Evolutionary conservation across 2,888 invertebrate species (phyloP).

Genomic region (Mesoligia furuncula): DNA sequence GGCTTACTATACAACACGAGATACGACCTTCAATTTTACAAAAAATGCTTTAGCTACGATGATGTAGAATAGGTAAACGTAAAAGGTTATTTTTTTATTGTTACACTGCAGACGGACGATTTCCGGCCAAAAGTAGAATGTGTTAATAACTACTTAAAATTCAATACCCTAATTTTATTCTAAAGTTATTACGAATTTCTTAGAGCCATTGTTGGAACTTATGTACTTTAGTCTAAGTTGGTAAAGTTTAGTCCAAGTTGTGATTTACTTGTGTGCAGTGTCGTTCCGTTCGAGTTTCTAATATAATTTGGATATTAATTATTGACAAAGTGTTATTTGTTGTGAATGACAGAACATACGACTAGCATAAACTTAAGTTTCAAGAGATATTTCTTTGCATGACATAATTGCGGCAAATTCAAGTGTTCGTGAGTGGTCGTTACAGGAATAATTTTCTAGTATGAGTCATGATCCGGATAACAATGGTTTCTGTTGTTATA

Average conservation of each 20-base stretch:
- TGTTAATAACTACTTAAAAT: not conserved
- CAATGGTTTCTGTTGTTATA: constrained; percentile 69
- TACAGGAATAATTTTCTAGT: constrained; percentile 67
- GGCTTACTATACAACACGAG: constrained; percentile 63
- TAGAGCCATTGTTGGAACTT: constrained; percentile 37
- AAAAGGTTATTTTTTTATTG: constrained; percentile 80
- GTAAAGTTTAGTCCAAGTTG: constrained; percentile 63
- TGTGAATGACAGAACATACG: constrained; percentile 33
- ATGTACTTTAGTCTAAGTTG: constrained; percentile 48
- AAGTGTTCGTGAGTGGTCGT: constrained; percentile 70
- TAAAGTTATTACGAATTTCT: constrained; percentile 29
- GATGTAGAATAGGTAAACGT: constrained; percentile 75
- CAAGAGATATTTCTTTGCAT: constrained; percentile 55
- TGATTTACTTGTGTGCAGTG: constrained; percentile 64
- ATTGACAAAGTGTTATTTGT: constrained; percentile 36
- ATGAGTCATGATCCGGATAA: constrained; percentile 73
- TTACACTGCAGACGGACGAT: constrained; percentile 64
- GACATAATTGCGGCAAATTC: constrained; percentile 77
- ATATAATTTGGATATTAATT: constrained; percentile 29
- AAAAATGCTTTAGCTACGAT: constrained; percentile 77
- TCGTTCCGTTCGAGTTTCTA: constrained; percentile 40
- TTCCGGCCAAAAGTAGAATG: constrained; percentile 61
- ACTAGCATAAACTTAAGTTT: constrained; percentile 29
- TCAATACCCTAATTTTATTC: constrained; percentile 5
- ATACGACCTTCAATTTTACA: constrained; percentile 77